These are phyloP conservation scores for Enteromius thamalakanensis DNA, from an alignment of 2,797 vertebrate genomes.

Conservation along the genomic window DNA sequence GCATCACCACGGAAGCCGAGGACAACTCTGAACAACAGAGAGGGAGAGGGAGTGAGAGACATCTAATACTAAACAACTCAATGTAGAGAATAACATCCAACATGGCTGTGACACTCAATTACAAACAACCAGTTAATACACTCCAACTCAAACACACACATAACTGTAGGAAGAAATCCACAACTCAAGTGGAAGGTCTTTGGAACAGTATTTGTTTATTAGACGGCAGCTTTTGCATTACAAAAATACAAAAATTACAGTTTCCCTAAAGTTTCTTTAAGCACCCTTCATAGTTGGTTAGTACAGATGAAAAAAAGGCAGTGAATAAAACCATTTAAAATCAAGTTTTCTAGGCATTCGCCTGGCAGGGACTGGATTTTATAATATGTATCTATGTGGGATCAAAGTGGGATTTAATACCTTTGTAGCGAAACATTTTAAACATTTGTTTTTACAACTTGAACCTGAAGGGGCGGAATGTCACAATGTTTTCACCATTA, in stretches of 20 bases:
- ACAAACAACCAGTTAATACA: neutral
- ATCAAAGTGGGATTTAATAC: neutral
- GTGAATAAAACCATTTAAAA: constrained; percentile 41
- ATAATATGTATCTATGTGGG: neutral
- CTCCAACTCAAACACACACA: neutral
- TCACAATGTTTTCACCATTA: neutral
- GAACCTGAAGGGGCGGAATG: neutral
- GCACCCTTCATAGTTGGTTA: constrained; percentile 40
- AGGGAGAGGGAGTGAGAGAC: constrained; percentile 6
- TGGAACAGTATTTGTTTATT: constrained; percentile 43
- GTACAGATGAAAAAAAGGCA: constrained; percentile 45
- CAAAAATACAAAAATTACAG: constrained; percentile 56
- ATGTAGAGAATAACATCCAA: constrained; percentile 29
- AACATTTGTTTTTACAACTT: neutral
- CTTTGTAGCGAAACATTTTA: neutral
- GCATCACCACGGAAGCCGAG: constrained; percentile 40
- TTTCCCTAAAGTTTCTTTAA: constrained; percentile 35
- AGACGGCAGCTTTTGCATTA: constrained; percentile 29
- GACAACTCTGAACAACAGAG: constrained; percentile 35
- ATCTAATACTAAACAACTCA: constrained; percentile 20
- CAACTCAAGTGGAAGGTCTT: neutral
- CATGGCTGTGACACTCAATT: neutral
- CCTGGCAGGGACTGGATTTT: constrained; percentile 11
- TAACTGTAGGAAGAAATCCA: neutral
- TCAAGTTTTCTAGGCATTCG: constrained; percentile 6